Percentiles rank a stretch among this genome's conserved stretches.
These are phyloP conservation scores for Malacoctenus gilli DNA, from an alignment of 2,797 vertebrate genomes.

Conservation along the genomic window DNA sequence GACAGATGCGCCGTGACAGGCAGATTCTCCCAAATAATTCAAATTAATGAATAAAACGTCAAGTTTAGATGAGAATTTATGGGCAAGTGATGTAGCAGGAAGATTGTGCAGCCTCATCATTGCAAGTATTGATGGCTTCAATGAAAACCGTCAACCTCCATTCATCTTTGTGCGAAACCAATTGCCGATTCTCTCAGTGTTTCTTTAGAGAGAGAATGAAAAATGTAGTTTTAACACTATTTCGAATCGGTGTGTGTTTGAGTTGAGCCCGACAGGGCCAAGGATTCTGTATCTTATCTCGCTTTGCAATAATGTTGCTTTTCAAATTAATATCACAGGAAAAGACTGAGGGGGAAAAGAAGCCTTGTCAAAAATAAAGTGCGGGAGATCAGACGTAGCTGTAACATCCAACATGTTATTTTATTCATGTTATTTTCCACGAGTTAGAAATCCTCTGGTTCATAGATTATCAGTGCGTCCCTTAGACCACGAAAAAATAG, in stretches of 20 bases:
- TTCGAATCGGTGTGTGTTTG: too few species aligned
- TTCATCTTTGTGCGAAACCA: conserved; percentile 6
- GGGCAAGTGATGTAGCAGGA: not conserved
- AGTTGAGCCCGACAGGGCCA: not conserved
- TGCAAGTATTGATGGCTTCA: conserved; percentile 15
- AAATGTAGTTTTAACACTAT: conserved; percentile 14
- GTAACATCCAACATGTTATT: too few species aligned
- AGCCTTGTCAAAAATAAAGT: too few species aligned
- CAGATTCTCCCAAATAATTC: conserved; percentile 21
- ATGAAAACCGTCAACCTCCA: conserved; percentile 17
- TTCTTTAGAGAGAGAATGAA: not conserved
- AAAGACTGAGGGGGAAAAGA: too few species aligned
- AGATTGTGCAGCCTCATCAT: conserved; percentile 4
- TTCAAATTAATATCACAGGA: not conserved
- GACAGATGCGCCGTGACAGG: conserved; percentile 22
- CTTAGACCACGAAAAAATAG: too few species aligned
- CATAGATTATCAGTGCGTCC: too few species aligned
- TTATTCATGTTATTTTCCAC: too few species aligned
- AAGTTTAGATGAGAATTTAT: conserved; percentile 29
- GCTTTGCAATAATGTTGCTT: not conserved
- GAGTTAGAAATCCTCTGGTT: too few species aligned
- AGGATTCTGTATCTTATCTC: not conserved
- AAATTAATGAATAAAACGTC: conserved; percentile 35
- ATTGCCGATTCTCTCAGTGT: not conserved
- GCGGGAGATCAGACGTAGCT: too few species aligned